A percentile compares a stretch with the other conserved stretches of the same genome.
phyloP scores from a whole-genome alignment of 2,797 vertebrate genomes.

The Lacerta agilis region DNA sequence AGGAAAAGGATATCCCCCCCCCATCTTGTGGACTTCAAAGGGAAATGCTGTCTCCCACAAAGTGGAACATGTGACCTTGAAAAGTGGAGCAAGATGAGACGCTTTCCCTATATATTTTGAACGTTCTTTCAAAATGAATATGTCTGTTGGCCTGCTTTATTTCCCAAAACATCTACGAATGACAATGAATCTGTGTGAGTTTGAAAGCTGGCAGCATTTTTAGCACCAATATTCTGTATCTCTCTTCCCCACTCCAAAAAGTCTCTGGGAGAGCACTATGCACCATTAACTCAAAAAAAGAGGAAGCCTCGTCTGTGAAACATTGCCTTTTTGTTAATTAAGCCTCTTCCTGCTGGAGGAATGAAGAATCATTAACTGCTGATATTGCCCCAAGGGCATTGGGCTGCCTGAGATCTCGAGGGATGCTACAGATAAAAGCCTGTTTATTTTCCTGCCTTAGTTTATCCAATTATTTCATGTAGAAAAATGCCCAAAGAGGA shows the following conservation, averaged over 20 bases:
- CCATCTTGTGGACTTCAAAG: neutral
- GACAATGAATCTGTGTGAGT: neutral
- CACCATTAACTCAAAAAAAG: conserved; percentile 52
- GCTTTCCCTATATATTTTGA: neutral
- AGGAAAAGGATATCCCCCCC: neutral
- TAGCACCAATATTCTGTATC: neutral
- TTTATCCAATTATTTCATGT: conserved; percentile 58
- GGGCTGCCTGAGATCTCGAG: conserved; percentile 44
- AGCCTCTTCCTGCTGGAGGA: conserved; percentile 51
- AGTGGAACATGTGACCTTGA: neutral
- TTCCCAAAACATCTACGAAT: neutral
- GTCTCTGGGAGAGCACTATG: neutral
- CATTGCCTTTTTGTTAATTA: conserved; percentile 64
- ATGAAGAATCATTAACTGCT: conserved; percentile 54
- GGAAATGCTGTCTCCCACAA: neutral
- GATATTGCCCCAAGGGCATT: conserved; percentile 19
- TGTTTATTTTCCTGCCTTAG: conserved; percentile 58
- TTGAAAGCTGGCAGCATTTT: neutral
- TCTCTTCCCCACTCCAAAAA: neutral
- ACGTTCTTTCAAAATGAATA: neutral
- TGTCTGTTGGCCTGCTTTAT: neutral
- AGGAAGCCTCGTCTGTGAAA: conserved; percentile 41
- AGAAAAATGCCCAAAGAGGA: conserved; percentile 36
- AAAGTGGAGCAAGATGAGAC: neutral
- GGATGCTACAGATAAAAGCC: conserved; percentile 49